Evolutionary conservation across 2,888 invertebrate species (phyloP), one percentile per base, ranked within the genome.

Genomic region (Esperia sulphurella): DNA sequence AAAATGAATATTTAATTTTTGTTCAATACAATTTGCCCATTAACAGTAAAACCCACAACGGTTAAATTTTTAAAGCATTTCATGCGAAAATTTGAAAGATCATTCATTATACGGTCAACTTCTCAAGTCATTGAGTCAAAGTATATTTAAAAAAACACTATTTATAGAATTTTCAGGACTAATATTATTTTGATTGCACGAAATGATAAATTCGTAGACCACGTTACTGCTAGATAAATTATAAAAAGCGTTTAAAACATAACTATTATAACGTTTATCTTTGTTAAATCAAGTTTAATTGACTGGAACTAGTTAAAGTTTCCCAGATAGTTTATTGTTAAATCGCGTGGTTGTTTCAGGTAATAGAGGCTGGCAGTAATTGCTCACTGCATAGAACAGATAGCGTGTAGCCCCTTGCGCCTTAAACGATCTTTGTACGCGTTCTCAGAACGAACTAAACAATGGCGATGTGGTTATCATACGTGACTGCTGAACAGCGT

Each of bases 281-380:
- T 41, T 37, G 38, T 31, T 42, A 39, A 46, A 46, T 46, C 43
- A 42, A 45, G 44, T 47, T 42, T 42, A 51, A 51, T 47, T 46
- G 50, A 29, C 41, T 47, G 35, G 47, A 45, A 29, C 43, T 41
- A 44, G 46, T 41, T 46, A 41, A 48, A 48, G 61, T 64, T 64
- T 57, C 55, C 57, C 53, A 57, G 44, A 57, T 57, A 64, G 65
- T 65, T 71, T 68, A 71, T 76, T 71, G 72, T 75, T 68, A 67
- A 70, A 75, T 75, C 69, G 72, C 70, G 69, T 71, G 73, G 70
- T 65, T 63, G 64, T 71, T 67, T 58, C 60, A 63, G 64, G 70
- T 71, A 73, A 77, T 75, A 74, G 71, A 58, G 60, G 65, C 62
- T 54, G 61, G 63, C 61, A 55, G 61, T 72, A 74, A 76, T 76